A percentile compares a stretch with the other conserved stretches of the same genome.
phyloP scores from a whole-genome alignment of 2,888 invertebrate genomes.

The Parelbella ahira region DNA sequence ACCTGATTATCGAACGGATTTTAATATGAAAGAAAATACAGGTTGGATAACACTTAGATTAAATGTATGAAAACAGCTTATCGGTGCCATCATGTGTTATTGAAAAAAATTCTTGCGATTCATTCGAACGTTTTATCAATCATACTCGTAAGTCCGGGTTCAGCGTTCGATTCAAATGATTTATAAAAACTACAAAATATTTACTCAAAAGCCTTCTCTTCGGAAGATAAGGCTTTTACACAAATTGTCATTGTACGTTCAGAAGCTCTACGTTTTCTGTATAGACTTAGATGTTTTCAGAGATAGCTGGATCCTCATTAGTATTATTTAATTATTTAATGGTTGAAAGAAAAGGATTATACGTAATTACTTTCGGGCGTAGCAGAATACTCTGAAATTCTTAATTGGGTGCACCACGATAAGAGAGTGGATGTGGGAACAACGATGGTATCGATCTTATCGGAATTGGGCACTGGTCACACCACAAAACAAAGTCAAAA shows the following conservation, averaged over 20 bases:
- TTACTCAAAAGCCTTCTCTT: slow-evolving; percentile 5
- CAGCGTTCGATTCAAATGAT: background rate
- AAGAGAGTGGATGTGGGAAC: slow-evolving; percentile 26
- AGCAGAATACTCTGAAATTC: slow-evolving; percentile 27
- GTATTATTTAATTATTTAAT: slow-evolving; percentile 26
- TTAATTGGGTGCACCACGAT: slow-evolving; percentile 28
- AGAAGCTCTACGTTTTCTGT: too few relatives aligned
- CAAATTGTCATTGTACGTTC: too few relatives aligned
- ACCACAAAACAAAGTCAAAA: background rate
- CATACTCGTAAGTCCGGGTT: background rate
- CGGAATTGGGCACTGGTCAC: slow-evolving; percentile 1
- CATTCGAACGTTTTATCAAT: slow-evolving; percentile 1
- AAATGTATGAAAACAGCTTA: too few relatives aligned
- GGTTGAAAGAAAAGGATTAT: slow-evolving; percentile 19
- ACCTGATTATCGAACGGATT: too few relatives aligned
- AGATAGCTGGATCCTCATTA: slow-evolving; percentile 23
- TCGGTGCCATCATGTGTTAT: background rate
- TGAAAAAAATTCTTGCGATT: background rate
- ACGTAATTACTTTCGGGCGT: slow-evolving; percentile 27
- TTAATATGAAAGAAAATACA: too few relatives aligned
- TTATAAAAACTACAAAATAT: background rate
- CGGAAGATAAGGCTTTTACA: too few relatives aligned
- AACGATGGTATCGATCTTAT: slow-evolving; percentile 18
- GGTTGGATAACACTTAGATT: too few relatives aligned
- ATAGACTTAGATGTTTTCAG: background rate